Evolutionary conservation across 2,888 invertebrate species (phyloP), one percentile per base, ranked within the genome.

Genomic region (Tridacna crocea): DNA sequence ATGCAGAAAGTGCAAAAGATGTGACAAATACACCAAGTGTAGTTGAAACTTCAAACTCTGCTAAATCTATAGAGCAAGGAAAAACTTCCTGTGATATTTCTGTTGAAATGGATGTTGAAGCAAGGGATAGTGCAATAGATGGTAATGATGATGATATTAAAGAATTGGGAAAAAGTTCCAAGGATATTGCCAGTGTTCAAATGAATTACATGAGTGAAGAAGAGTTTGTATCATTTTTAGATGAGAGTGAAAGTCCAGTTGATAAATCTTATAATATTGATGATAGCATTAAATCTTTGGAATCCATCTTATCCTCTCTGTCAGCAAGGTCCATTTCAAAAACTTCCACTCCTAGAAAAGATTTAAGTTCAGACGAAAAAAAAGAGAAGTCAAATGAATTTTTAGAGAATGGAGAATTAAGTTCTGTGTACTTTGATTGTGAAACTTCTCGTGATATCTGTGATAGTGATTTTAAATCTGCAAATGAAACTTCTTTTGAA

Each of bases 151-250:
- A 78, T 79, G 77, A 75, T 79, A 74, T 77, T 70, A 47, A 60
- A 26, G 24, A 68, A 47, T 13, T 22, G 12, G 72, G 55, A 51
- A 47, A 47, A 22, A 60, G 27, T 36, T 70, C 70, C 36, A 72
- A 48, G 55, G 63, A 63, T 19, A 72, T 51, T 36, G 77, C 75
- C 65, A 75, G 78, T 78, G 55, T 48, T 36, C 72, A 24, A 46
- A 77, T 68, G 46, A 61, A 72, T 12, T 76, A 47, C n/a, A 68
- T 77, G 60, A 74, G 75, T 12, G 79, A 84, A 58, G 90, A 91
- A 60, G 87, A 90, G n/a, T 93, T 93, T 81, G 80, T 93, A 46
- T 83, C 85, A 10, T 90, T 89, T 80, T 80, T 93, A 47, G 90
- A 90, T 58, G 90, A 91, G 22, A 87, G 90, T 73, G 88, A 88